Evolutionary conservation across 2,113 vertebrate species (phyloP).

Genomic region (Cyphomyrus discorhynchus): DNA sequence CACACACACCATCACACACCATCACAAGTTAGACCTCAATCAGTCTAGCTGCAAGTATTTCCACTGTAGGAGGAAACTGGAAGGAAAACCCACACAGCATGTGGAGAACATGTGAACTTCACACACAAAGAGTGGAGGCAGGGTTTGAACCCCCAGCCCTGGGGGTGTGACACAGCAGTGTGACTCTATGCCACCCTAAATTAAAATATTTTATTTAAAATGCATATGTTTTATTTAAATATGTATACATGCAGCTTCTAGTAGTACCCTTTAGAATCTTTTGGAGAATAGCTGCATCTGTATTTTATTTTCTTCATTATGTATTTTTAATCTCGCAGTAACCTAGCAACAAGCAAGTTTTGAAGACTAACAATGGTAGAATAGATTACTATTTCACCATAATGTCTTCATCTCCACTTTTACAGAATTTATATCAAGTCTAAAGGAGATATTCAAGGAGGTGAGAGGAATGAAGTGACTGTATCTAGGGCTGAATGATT

Average conservation of each 20-base stretch:
- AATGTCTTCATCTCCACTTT: not conserved
- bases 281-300: not conserved
- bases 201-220: not conserved
- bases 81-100: not conserved
- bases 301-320: constrained; percentile 1
- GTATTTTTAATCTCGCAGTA: constrained; percentile 40
- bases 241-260: not conserved
- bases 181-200: not conserved
- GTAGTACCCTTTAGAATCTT: not conserved
- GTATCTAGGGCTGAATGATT: not conserved
- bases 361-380: constrained; percentile 20
- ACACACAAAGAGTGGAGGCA: not conserved
- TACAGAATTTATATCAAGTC: not conserved
- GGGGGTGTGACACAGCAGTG: not conserved
- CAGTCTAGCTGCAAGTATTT: not conserved
- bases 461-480: not conserved
- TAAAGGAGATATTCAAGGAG: not conserved
- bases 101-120: not conserved
- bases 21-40: not conserved
- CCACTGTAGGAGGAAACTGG: not conserved
- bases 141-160: not conserved
- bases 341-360: constrained; percentile 46
- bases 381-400: not conserved
- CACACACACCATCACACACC: not conserved
- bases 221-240: not conserved